Evolutionary conservation across 2,888 invertebrate genomes (phyloP).

Genomic region (Tenthredo scrophulariae): DNA sequence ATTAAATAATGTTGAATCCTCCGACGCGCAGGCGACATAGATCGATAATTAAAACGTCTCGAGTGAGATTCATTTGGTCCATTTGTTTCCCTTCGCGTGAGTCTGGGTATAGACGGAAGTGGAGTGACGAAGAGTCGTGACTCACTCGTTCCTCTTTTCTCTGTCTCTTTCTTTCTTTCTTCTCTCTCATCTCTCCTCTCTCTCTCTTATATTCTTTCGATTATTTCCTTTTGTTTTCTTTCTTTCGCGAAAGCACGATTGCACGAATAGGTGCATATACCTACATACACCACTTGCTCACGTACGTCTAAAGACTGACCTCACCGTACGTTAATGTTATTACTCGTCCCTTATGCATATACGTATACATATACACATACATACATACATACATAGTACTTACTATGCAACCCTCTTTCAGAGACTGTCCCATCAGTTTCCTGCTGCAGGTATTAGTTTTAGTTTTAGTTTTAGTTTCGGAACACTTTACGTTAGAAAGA

Average conservation of each 20-base stretch:
- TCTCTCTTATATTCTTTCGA: slow-evolving; percentile 3
- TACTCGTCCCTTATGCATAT: neutral
- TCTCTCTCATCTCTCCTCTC: slow-evolving; percentile 20
- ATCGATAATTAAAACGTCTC: neutral
- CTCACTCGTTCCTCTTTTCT: slow-evolving; percentile 6
- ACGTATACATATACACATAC: neutral
- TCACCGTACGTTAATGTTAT: neutral
- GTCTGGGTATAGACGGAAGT: neutral
- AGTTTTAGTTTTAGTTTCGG: neutral
- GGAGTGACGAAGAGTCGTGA: neutral
- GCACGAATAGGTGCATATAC: neutral
- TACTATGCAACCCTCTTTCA: neutral
- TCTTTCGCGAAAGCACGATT: neutral
- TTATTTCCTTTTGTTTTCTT: neutral
- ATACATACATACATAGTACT: neutral
- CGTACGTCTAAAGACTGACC: neutral
- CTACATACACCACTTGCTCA: neutral
- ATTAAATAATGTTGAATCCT: neutral
- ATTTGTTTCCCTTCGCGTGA: neutral
- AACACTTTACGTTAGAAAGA: slow-evolving; percentile 4
- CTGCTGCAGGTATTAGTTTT: neutral
- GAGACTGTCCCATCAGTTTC: neutral
- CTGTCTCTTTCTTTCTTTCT: neutral
- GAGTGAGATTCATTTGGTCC: slow-evolving; percentile 4
- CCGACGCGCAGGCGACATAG: neutral